Evolutionary conservation across 2,113 vertebrate genomes (phyloP).

Genomic region (Hassar affinis): DNA sequence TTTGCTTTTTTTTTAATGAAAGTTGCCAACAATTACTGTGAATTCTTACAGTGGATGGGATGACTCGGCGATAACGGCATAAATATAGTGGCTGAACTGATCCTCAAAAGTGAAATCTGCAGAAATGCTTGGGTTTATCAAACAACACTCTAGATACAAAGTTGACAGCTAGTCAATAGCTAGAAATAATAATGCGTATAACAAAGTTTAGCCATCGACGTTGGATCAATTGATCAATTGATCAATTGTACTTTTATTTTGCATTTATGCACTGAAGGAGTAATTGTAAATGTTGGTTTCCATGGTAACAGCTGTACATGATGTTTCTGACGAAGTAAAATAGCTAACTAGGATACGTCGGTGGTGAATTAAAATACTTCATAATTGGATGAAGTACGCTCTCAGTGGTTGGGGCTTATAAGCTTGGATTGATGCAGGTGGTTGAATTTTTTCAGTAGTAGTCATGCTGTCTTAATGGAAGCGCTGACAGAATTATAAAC

Average conservation of each 20-base stretch:
- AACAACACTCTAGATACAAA: neutral
- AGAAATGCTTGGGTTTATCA: neutral
- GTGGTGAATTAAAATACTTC: neutral
- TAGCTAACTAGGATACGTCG: no score
- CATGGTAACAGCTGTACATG: neutral
- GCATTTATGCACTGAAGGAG: neutral
- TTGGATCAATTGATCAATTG: neutral
- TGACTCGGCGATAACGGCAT: neutral
- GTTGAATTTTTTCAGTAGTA: neutral
- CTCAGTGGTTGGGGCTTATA: neutral
- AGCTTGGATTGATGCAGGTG: neutral
- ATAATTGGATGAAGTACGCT: no score
- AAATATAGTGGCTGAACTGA: neutral
- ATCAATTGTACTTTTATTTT: no score
- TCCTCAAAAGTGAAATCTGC: neutral
- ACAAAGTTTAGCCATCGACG: neutral
- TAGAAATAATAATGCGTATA: neutral
- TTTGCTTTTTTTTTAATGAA: neutral
- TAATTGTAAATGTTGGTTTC: neutral
- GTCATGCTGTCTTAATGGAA: neutral
- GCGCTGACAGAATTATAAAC: neutral
- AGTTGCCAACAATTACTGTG: neutral
- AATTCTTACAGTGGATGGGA: neutral
- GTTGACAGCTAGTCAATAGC: neutral
- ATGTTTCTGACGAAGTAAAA: no score